Evolutionary conservation across 2,888 invertebrate species (phyloP), one percentile per base, ranked within the genome.

Genomic region (Lepidochrysops patricia): DNA sequence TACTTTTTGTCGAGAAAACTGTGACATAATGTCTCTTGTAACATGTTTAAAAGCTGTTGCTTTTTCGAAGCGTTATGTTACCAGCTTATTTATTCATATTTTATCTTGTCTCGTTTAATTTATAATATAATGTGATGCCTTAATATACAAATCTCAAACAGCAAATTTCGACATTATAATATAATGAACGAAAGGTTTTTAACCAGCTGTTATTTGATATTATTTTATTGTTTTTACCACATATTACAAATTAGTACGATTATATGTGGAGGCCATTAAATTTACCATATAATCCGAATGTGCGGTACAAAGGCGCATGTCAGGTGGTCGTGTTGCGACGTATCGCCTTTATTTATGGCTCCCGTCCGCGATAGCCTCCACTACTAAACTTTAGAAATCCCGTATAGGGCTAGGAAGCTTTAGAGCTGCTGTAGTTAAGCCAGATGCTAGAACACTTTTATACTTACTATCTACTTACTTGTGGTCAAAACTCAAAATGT

Each of bases 291-390:
- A 52, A 27, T 32, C 54, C 29, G 32, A 54, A 67, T 68, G 68
- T 70, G 70, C n/a, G 64, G 67, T 72, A 77, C 81, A 76, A 79
- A 72, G 71, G 80, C 78, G 77, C 79, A 77, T 74, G 83, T 85
- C 85, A 80, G 77, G 71, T 76, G 82, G 75, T 77, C 82, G 83
- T 84, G 86, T 84, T 70, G 76, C 77, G 75, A 82, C 80, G 81
- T 87, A 87, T 87, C 86, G 82, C 76, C 75, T 75, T 87, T 85
- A 86, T 87, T 87, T 87, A 86, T 86, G 83, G 82, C 72, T 78
- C 74, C 75, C 80, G 84, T 80, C 79, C 79, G 76, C 82, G 83
- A 84, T 80, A 71, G 66, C 60, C 63, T 66, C 61, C 62, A 60
- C 64, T 60, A n/a, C n/a, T 60, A 61, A 62, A 60, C 63, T 37